A percentile compares a stretch with the other conserved stretches of the same genome.
Conservation (phyloP, 1,140 invertebrate species). For the Drosophila teissieri region DNA sequence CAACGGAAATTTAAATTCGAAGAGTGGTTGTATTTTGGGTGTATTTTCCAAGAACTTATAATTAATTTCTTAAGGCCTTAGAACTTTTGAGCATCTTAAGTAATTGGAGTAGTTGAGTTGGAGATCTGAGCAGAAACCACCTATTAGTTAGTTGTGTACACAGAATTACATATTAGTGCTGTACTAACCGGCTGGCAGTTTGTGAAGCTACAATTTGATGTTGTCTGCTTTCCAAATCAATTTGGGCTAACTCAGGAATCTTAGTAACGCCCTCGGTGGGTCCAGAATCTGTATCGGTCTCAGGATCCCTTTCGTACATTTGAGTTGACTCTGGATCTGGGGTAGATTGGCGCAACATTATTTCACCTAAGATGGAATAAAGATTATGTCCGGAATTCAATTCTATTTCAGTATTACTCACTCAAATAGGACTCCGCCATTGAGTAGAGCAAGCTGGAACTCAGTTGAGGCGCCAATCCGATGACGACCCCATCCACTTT, state of each 20-base stretch:
- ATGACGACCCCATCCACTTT: slow-evolving; percentile 74
- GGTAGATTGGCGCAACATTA: slow-evolving; percentile 21
- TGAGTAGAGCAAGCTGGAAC: slow-evolving; percentile 37
- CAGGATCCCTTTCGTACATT: slow-evolving; percentile 31
- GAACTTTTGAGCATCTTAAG: slow-evolving; percentile 59
- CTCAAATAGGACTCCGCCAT: slow-evolving; percentile 53
- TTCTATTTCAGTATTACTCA: slow-evolving; percentile 1
- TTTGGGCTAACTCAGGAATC: slow-evolving; percentile 29
- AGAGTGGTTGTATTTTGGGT: neutral
- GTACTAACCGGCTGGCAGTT: slow-evolving; percentile 42
- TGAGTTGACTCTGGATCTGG: slow-evolving; percentile 18
- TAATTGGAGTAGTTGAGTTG: slow-evolving; percentile 56
- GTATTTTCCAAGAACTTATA: neutral
- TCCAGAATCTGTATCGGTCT: slow-evolving; percentile 5
- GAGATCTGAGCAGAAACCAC: slow-evolving; percentile 28
- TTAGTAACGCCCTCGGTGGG: slow-evolving; percentile 17
- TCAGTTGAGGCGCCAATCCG: slow-evolving; percentile 51
- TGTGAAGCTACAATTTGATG: slow-evolving; percentile 20
- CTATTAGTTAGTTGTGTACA: neutral
- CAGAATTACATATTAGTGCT: neutral
- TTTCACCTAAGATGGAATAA: slow-evolving; percentile 2
- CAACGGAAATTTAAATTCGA: neutral
- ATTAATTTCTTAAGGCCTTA: slow-evolving; percentile 19
- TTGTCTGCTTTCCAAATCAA: slow-evolving; percentile 64
- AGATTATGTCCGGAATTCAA: neutral